Percentiles rank a stretch among this genome's conserved stretches.
These are phyloP conservation scores for Aphelocoma californica DNA, from an alignment of 2,797 vertebrate genomes.

Conservation along the genomic window DNA sequence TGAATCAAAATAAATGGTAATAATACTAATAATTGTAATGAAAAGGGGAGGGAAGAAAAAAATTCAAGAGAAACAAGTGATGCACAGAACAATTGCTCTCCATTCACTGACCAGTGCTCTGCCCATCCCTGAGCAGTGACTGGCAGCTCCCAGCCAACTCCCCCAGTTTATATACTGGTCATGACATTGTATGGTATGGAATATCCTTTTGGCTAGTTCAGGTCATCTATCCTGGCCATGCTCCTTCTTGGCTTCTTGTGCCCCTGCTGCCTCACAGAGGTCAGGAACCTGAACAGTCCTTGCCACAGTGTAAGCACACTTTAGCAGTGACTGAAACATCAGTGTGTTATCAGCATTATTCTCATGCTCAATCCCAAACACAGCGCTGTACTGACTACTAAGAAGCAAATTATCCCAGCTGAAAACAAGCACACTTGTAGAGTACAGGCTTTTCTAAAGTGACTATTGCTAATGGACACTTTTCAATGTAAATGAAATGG, in stretches of 20 bases:
- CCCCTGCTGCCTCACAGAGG: background rate
- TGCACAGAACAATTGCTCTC: background rate
- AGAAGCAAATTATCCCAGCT: background rate
- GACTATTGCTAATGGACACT: background rate
- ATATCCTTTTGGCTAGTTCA: background rate
- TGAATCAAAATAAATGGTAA: background rate
- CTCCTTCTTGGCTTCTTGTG: background rate
- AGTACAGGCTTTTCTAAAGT: background rate
- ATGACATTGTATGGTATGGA: background rate
- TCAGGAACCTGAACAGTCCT: background rate
- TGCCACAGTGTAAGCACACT: background rate
- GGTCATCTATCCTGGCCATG: background rate
- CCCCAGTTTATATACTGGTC: background rate
- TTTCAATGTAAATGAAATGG: background rate
- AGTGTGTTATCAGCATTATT: background rate
- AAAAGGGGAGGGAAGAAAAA: background rate
- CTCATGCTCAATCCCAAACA: background rate
- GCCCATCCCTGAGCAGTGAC: background rate
- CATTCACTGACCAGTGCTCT: background rate
- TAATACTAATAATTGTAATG: background rate
- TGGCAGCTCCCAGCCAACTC: background rate
- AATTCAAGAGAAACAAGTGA: background rate
- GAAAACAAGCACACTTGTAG: background rate
- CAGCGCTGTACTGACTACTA: background rate
- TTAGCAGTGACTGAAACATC: background rate